These are phyloP conservation scores for Fringilla coelebs DNA, from an alignment of 2,797 vertebrate genomes.

Conservation along the genomic window DNA sequence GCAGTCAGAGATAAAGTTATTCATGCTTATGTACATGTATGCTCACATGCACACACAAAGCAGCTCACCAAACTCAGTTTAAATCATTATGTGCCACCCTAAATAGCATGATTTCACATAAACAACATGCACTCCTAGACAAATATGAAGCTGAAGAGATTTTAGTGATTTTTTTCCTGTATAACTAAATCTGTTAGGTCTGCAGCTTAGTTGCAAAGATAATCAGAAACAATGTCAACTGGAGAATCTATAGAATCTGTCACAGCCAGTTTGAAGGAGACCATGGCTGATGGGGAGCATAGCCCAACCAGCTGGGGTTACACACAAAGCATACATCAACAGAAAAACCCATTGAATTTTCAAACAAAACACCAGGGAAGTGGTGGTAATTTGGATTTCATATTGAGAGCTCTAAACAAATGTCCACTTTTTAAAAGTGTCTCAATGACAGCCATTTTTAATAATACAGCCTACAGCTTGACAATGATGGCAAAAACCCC, in stretches of 20 bases:
- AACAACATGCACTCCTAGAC: background rate
- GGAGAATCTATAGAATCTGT: background rate
- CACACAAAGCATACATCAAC: background rate
- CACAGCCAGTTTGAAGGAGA: slow-evolving; percentile 42
- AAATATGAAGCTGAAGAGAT: background rate
- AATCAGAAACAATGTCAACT: background rate
- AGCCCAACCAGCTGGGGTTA: background rate
- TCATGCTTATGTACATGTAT: background rate
- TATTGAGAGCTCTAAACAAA: background rate
- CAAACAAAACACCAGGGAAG: background rate
- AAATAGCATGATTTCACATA: background rate
- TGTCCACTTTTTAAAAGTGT: background rate
- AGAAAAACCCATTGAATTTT: background rate
- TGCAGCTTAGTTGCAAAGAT: background rate
- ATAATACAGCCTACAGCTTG: background rate
- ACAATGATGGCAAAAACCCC: accelerated
- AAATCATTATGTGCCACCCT: background rate
- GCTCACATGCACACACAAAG: background rate
- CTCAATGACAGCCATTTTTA: background rate
- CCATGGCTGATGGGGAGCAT: background rate
- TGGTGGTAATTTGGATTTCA: background rate
- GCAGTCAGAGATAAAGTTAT: background rate
- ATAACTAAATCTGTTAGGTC: background rate
- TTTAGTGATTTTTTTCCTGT: background rate
- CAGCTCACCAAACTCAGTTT: background rate